phyloP scores from a whole-genome alignment of 2,888 invertebrate genomes.

The Diaperis boleti region DNA sequence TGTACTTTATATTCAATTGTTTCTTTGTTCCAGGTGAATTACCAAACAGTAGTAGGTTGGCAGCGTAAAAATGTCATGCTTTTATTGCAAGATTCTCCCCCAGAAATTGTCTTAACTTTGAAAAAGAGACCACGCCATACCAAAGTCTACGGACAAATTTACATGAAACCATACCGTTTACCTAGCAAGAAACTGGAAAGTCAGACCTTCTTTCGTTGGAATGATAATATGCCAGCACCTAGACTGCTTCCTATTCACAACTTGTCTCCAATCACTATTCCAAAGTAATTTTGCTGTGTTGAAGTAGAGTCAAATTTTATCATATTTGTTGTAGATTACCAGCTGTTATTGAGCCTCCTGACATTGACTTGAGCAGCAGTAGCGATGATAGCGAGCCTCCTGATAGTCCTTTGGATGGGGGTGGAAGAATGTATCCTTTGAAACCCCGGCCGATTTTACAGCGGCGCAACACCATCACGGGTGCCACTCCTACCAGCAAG shows the following conservation, averaged over 20 bases:
- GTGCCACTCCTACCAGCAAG: constrained; percentile 78
- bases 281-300: constrained; percentile 65
- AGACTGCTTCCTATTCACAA: constrained; percentile 74
- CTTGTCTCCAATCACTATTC: constrained; percentile 70
- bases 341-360: constrained; percentile 51
- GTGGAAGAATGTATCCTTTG: constrained; percentile 76
- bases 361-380: constrained; percentile 68
- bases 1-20: background rate
- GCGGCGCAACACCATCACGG: constrained; percentile 89
- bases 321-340: constrained; percentile 51
- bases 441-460: constrained; percentile 82
- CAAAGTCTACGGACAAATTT: constrained; percentile 81
- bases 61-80: constrained; percentile 81
- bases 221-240: constrained; percentile 77
- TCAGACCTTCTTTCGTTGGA: constrained; percentile 74
- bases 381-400: constrained; percentile 69
- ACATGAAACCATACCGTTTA: constrained; percentile 78
- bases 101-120: constrained; percentile 84
- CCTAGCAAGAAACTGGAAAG: constrained; percentile 77
- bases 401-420: constrained; percentile 66
- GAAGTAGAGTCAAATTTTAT: constrained; percentile 26
- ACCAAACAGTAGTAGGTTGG: constrained; percentile 85
- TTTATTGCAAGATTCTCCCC: constrained; percentile 80
- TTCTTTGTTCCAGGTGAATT: constrained; percentile 70
- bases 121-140: constrained; percentile 88